Evolutionary conservation across 2,797 vertebrate species (phyloP), one percentile per base, ranked within the genome.

Genomic region (Capromys pilorides): DNA sequence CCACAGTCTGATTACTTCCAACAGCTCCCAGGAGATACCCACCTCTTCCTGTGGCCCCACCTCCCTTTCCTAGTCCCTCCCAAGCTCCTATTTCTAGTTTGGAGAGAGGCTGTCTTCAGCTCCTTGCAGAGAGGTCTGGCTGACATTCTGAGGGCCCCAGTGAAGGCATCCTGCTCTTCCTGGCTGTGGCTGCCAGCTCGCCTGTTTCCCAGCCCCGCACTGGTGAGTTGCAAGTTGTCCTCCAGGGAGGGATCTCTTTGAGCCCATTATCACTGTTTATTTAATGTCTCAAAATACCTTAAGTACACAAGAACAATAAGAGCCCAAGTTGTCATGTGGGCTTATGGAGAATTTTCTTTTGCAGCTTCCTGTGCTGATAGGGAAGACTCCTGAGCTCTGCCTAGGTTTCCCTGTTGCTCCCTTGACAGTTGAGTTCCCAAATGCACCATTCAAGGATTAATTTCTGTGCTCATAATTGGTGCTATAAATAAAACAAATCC

Each of bases 401-500:
- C 93, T 31, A 24, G 26, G 12, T 28, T 95, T 82, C 75, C 91
- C 31, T 85, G 33, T 12, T 41, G 64, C 59, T 90, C 82, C 91
- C 82, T 75, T 93, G 89, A 95, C 81, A 69, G 51, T 41, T 75
- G 85, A 89, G 62, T 36, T 97, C 95, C 94, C 91, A 75, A 41
- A 79, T 75, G 93, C 45, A 64, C 93, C 93, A 84, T 61, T 79
- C 39, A 88, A 92, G 81, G 93, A 93, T 97, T 97, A 95, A 91
- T 97, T 96, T 95, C 66, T 6, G 3, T 95, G 82, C 85, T 96
- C 67, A 51, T 96, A 96, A 97, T 92, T 95, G 95, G 93, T 73
- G 81, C 94, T 94, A 94, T 96, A 97, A 95, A 96, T 97, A 97
- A 96, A 96, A 90, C 84, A 95, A 90, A 96, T 95, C 85, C 87